A percentile compares a stretch with the other conserved stretches of the same genome.
Conservation (phyloP, 2,113 vertebrate species). For the Xenus cinereus region DNA sequence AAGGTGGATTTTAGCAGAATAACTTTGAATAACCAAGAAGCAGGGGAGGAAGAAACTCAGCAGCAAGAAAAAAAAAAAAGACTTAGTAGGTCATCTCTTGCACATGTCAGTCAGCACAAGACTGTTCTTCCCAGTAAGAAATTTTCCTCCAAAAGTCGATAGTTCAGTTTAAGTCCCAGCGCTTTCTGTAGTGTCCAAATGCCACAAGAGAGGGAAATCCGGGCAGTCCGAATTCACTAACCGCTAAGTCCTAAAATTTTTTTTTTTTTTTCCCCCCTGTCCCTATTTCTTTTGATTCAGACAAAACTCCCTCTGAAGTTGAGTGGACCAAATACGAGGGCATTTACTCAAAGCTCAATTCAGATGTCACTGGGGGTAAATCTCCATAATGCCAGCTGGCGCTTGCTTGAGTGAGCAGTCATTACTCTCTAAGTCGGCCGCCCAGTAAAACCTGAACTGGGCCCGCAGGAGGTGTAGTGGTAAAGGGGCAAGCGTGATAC, state of each 20-base stretch:
- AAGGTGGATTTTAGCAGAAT: neutral
- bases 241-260: neutral
- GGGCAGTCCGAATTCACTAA: neutral
- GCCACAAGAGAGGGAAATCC: conserved; percentile 10
- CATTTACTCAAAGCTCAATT: conserved; percentile 41
- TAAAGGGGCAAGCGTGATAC: neutral
- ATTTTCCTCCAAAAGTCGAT: neutral
- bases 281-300: conserved; percentile 7
- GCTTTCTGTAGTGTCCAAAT: neutral
- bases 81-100: neutral
- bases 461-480: neutral
- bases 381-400: conserved; percentile 32
- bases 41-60: neutral
- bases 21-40: neutral
- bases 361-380: conserved; percentile 41
- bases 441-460: neutral
- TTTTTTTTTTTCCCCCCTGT: neutral
- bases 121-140: neutral
- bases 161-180: neutral
- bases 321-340: neutral
- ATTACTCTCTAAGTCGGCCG: neutral
- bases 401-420: conserved; percentile 41
- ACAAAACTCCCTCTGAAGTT: conserved; percentile 18
- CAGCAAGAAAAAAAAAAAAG: neutral
- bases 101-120: neutral